A percentile compares a stretch with the other conserved stretches of the same genome.
These are phyloP conservation scores for Corynorhinus townsendii DNA, from an alignment of 2,113 vertebrate species.

Conservation along the genomic window DNA sequence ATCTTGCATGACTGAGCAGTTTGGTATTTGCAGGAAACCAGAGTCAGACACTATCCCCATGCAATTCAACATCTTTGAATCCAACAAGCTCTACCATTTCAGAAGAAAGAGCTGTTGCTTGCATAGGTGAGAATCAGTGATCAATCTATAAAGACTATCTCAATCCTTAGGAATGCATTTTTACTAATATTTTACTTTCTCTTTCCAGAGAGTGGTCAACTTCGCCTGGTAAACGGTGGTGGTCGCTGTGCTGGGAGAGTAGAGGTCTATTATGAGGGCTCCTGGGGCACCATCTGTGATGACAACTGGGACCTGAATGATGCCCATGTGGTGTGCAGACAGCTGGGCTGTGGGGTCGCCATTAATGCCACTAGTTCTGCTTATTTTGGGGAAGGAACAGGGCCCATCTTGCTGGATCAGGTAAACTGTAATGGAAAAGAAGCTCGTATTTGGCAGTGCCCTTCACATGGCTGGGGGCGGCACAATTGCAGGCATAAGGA, in stretches of 20 bases:
- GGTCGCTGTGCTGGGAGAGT: constrained; percentile 78
- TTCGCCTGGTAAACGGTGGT: constrained; percentile 75
- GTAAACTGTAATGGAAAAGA: constrained; percentile 78
- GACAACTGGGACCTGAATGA: constrained; percentile 79
- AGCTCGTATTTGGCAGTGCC: constrained; percentile 76
- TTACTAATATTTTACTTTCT: not conserved
- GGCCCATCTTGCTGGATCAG: constrained; percentile 78
- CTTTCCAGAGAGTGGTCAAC: constrained; percentile 66
- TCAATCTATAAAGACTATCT: not conserved
- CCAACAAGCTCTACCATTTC: not conserved
- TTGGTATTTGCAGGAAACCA: constrained; percentile 61
- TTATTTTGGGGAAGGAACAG: constrained; percentile 75
- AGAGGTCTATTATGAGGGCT: constrained; percentile 75
- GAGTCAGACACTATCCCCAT: not conserved
- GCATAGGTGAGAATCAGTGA: constrained; percentile 55
- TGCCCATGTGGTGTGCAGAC: constrained; percentile 78
- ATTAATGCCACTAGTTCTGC: constrained; percentile 72
- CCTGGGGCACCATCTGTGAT: constrained; percentile 82
- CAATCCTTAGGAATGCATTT: not conserved
- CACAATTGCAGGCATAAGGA: constrained; percentile 77
- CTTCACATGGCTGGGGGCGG: constrained; percentile 64
- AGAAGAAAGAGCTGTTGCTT: constrained; percentile 2
- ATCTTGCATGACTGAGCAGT: not conserved
- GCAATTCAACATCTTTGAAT: not conserved
- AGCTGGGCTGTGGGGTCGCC: constrained; percentile 80